Percentiles rank a stretch among this genome's conserved stretches.
Evolutionary conservation across 2,888 invertebrate genomes (phyloP).

Genomic region (Plagodis pulveraria): DNA sequence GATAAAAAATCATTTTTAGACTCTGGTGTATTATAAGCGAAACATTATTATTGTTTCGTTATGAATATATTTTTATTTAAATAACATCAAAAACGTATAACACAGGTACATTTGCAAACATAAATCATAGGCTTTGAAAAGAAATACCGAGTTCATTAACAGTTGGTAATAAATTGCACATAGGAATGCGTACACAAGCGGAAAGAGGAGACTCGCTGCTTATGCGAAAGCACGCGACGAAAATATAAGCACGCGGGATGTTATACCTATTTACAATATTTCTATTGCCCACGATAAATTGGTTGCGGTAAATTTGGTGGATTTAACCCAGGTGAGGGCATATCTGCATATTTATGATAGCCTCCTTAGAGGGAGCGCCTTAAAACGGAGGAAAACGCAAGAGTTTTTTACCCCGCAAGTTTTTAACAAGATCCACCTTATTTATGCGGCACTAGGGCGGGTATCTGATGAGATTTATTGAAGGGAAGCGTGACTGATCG

Average conservation of each 20-base stretch:
- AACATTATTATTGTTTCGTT: too few relatives aligned
- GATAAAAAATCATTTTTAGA: too few relatives aligned
- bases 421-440: slow-evolving; percentile 82
- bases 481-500: slow-evolving; percentile 78
- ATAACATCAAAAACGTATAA: neutral
- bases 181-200: slow-evolving; percentile 66
- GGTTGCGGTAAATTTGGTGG: slow-evolving; percentile 76
- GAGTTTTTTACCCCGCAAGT: slow-evolving; percentile 73
- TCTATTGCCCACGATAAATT: slow-evolving; percentile 79
- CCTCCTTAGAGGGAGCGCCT: slow-evolving; percentile 77
- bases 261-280: slow-evolving; percentile 79
- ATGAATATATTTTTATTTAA: too few relatives aligned
- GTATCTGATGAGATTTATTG: slow-evolving; percentile 73
- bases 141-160: slow-evolving; percentile 51
- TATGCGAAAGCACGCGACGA: slow-evolving; percentile 77
- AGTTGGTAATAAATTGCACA: slow-evolving; percentile 67
- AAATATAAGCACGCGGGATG: slow-evolving; percentile 68
- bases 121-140: slow-evolving; percentile 11
- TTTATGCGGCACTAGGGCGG: slow-evolving; percentile 78
- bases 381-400: slow-evolving; percentile 77
- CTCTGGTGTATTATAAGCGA: too few relatives aligned
- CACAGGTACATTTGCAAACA: slow-evolving; percentile 7
- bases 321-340: slow-evolving; percentile 80
- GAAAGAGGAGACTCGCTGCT: slow-evolving; percentile 60
- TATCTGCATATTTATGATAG: slow-evolving; percentile 84